Evolutionary conservation across 2,797 vertebrate genomes (phyloP), one percentile per base, ranked within the genome.

Genomic region (Cirrhinus mrigala): DNA sequence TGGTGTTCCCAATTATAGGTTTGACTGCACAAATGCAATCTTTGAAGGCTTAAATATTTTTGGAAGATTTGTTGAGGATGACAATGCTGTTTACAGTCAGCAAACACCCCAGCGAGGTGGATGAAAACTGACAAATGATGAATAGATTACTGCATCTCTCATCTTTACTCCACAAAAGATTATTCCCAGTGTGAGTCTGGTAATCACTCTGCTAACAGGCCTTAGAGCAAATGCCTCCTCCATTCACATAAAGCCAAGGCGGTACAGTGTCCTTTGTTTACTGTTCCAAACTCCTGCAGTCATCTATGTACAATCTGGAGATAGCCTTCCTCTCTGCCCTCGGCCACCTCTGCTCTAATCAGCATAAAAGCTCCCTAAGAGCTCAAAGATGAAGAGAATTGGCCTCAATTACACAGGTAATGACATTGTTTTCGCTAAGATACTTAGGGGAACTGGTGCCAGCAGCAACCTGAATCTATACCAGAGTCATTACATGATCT

Each of bases 401-500:
- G 83, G 86, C 84, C 73, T 84, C 79, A 88, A 90, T 90, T 79
- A 85, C 82, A 86, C 56, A 86, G 78, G 74, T 89, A 90, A 90
- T 86, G 84, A 89, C 66, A 50, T 85, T 79, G 85, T 82, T 85
- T 83, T 84, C 52, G 14, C 82, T 77, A 76, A 84, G 84, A 86
- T 86, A 82, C 82, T 71, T 75, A 50, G 64, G 86, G 52, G 6
- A 10, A 40, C 80, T 83, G 76, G 84, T 80, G 82, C 87, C 82
- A 78, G 77, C 48, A 69, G 81, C 27, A 68, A 58, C 75, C 86
- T 71, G 68, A 83, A 86, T 86, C 86, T 66, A 83, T 87, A 88
- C 48, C 79, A 84, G 73, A 83, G 71, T 90, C 84, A 84, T 89
- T 89, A 87, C 80, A 46, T 84, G 76, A 89, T 48, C 71, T 79